Evolutionary conservation across 1,140 invertebrate species (phyloP), one percentile per base, ranked within the genome.

Genomic region (Archegozetes longisetosus): DNA sequence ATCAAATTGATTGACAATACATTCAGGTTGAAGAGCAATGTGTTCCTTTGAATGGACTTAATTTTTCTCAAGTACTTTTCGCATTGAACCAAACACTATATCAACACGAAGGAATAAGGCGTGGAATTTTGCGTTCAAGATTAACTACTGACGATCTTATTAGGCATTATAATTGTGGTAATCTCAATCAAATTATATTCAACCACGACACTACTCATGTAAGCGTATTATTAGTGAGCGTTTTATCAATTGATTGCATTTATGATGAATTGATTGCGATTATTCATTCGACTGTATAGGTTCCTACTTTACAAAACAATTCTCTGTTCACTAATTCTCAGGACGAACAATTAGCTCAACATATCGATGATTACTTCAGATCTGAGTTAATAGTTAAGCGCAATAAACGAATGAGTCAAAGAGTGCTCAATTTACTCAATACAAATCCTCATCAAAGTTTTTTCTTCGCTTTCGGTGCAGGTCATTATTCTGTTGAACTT

Each of bases 391-490:
- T 79, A 32, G 71, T 73, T 61, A 74, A 76, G 64, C 67, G 78
- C 27, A 79, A 79, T 68, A 64, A 70, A 60, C 63, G 76, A 55
- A 78, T 79, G 77, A 75, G 72, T 4, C 63, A 71, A 32, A 65
- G 75, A 50, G 73, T 77, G 2, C 66, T 69, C 3, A 64, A 72
- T 55, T 65, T 79, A 25, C 68, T 79, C 3, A 62, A 70, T 28
- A 63, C 68, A 25, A 66, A 77, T 65, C 76, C 77, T 0, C 62
- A 73, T n/a, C 69, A 74, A 62, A 76, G 71, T 59, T 77, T 77
- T 64, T 79, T 79, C 69, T 79, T 79, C 66, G 78, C 77, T 48
- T 78, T 79, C 65, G 78, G 78, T 59, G 77, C 77, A 63, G 76
- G 76, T 78, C 62, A 68, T 66, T 26, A n/a, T 14, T 48, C 9